A percentile compares a stretch with the other conserved stretches of the same genome.
These are phyloP conservation scores for Himantopus leucocephalus DNA, from an alignment of 2,113 vertebrate species.

Conservation along the genomic window DNA sequence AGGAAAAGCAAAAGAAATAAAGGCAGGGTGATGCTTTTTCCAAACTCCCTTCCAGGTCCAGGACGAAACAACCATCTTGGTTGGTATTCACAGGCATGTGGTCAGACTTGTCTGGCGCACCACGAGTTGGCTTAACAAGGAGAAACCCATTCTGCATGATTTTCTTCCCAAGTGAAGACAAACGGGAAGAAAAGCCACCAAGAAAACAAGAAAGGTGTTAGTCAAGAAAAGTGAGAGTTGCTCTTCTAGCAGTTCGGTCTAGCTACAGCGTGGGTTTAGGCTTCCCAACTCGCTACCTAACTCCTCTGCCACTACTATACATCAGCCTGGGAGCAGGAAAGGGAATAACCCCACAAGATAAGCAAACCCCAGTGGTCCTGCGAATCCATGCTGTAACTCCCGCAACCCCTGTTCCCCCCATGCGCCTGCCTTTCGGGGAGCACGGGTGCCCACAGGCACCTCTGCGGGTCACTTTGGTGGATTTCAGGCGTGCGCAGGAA, in stretches of 20 bases:
- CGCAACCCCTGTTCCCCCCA: not conserved
- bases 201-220: not conserved
- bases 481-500: not conserved
- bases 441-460: rapidly evolving
- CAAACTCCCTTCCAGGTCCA: not conserved
- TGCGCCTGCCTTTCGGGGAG: rapidly evolving
- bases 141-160: not conserved
- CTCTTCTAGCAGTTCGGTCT: not conserved
- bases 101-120: not conserved
- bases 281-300: not conserved
- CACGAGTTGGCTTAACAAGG: not conserved
- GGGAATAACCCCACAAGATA: not conserved
- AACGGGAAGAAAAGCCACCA: not conserved
- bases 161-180: not conserved
- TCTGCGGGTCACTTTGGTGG: not conserved
- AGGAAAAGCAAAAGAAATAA: not conserved
- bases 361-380: not conserved
- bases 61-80: not conserved
- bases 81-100: rapidly evolving
- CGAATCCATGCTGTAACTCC: not conserved
- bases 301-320: not conserved
- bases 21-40: not conserved
- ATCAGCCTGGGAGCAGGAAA: not conserved
- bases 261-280: not conserved
- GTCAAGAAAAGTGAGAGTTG: not conserved